Evolutionary conservation across 2,888 invertebrate species (phyloP).

Genomic region (Latrodectus elegans): DNA sequence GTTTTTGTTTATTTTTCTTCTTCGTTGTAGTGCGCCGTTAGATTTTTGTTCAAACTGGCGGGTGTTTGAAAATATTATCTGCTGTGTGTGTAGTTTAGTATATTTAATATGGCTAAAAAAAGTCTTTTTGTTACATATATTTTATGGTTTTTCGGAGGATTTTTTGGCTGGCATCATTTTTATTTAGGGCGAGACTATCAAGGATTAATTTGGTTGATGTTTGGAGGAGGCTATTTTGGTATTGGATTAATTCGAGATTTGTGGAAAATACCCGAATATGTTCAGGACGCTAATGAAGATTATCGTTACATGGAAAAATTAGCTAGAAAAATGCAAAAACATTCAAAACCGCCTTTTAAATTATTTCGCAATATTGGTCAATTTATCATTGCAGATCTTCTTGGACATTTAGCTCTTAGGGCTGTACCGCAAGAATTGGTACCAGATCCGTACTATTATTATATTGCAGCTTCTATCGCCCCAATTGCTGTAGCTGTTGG

Average conservation of each 20-base stretch:
- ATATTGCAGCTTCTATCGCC: constrained; percentile 81
- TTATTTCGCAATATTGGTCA: constrained; percentile 77
- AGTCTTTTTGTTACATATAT: constrained; percentile 83
- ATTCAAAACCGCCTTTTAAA: constrained; percentile 78
- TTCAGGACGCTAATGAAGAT: constrained; percentile 80
- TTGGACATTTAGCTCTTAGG: constrained; percentile 84
- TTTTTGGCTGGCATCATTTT: constrained; percentile 92
- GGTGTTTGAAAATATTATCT: not conserved
- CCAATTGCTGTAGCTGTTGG: constrained; percentile 85
- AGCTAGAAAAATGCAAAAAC: constrained; percentile 79
- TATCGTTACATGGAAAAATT: constrained; percentile 76
- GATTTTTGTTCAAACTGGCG: not conserved
- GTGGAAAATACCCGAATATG: constrained; percentile 88
- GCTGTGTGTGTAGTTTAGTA: not conserved
- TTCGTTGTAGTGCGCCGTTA: too few relatives aligned
- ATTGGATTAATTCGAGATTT: constrained; percentile 91
- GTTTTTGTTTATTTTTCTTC: too few relatives aligned
- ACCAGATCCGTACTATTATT: constrained; percentile 82
- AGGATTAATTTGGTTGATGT: constrained; percentile 91
- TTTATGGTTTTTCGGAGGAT: constrained; percentile 90
- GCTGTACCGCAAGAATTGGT: constrained; percentile 87
- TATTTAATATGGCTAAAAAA: constrained; percentile 73
- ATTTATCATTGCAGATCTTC: constrained; percentile 85
- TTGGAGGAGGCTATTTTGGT: constrained; percentile 88
- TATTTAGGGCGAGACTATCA: constrained; percentile 92